Evolutionary conservation across 2,888 invertebrate genomes (phyloP).

Genomic region (Priocnemis perturbator): DNA sequence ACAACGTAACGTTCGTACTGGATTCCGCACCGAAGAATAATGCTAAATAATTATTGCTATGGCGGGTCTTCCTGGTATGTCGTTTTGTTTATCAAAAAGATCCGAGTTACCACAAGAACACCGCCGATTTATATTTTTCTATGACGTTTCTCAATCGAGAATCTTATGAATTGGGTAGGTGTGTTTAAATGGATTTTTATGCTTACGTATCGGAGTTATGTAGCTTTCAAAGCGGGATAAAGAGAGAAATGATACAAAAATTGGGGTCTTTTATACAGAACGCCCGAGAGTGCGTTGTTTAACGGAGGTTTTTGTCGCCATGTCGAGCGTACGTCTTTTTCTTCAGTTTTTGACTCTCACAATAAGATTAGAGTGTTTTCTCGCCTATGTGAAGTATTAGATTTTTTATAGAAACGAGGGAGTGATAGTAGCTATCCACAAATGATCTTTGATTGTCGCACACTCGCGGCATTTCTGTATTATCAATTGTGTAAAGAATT

Average conservation of each 20-base stretch:
- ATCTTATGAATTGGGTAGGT: conserved; percentile 47
- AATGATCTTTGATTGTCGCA: conserved; percentile 24
- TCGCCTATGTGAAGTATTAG: conserved; percentile 39
- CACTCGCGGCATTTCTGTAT: conserved; percentile 37
- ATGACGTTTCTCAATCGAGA: conserved; percentile 35
- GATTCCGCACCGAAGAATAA: conserved; percentile 41
- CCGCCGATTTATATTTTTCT: conserved; percentile 49
- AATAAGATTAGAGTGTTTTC: too few relatives aligned
- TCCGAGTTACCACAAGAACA: conserved; percentile 40
- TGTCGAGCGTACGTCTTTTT: too few relatives aligned
- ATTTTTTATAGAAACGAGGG: conserved; percentile 37
- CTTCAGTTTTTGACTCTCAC: neutral
- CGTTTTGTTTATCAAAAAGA: conserved; percentile 37
- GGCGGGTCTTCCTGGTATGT: conserved; percentile 38
- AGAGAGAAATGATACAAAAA: neutral
- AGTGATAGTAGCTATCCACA: conserved; percentile 35
- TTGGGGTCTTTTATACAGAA: conserved; percentile 23
- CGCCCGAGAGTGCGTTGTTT: neutral
- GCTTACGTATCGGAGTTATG: conserved; percentile 31
- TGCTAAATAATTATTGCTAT: conserved; percentile 43
- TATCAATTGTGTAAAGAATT: conserved; percentile 34
- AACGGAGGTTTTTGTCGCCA: neutral
- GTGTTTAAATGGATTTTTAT: conserved; percentile 39
- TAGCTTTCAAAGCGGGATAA: conserved; percentile 33
- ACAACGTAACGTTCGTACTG: conserved; percentile 23